Evolutionary conservation across 2,797 vertebrate genomes (phyloP).

Genomic region (Halcyon leucocephala): DNA sequence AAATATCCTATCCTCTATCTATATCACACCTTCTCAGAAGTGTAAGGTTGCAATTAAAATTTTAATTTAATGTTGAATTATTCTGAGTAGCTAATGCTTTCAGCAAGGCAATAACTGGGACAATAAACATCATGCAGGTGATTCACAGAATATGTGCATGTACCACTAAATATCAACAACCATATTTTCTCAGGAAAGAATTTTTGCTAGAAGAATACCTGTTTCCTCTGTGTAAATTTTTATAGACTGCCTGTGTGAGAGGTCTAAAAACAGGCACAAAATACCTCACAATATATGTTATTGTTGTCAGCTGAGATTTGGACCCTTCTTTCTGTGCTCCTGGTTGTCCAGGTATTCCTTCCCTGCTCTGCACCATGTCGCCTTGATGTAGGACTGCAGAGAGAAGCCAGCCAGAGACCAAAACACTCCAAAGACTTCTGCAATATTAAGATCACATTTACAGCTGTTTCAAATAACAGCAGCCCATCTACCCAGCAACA

Average conservation of each 20-base stretch:
- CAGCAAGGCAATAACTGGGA: not conserved
- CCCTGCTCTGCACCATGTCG: not conserved
- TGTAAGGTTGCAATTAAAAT: not conserved
- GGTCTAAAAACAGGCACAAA: not conserved
- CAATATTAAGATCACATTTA: not conserved
- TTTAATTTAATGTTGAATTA: not conserved
- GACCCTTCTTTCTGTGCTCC: not conserved
- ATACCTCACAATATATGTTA: not conserved
- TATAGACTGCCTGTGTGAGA: not conserved
- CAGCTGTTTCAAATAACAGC: conserved; percentile 37
- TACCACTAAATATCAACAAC: not conserved
- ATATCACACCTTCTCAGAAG: not conserved
- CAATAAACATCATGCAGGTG: not conserved
- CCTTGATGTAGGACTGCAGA: not conserved
- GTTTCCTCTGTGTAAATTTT: not conserved
- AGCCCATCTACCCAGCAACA: not conserved
- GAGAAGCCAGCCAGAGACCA: not conserved
- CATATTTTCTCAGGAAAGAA: not conserved
- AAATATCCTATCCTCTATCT: not conserved
- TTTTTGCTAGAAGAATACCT: not conserved
- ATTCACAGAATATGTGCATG: not conserved
- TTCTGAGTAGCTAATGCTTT: not conserved
- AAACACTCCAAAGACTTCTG: not conserved
- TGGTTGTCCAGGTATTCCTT: not conserved
- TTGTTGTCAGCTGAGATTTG: not conserved